Evolutionary conservation across 2,888 invertebrate species (phyloP).

Genomic region (Xanthia icteritia): DNA sequence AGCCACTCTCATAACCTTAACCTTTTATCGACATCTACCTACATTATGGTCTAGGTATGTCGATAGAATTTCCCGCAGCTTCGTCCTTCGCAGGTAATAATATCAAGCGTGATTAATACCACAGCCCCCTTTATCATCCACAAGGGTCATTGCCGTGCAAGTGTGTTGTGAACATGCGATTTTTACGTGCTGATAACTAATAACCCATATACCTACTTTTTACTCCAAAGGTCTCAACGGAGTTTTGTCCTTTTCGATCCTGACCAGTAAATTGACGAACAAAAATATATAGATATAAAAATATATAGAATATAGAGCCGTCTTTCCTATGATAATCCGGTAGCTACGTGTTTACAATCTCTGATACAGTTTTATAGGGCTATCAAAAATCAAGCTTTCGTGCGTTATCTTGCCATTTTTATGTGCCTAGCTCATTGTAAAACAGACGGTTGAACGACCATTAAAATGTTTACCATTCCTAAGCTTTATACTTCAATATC

Average conservation of each 20-base stretch:
- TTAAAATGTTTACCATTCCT: constrained; percentile 36
- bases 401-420: constrained; percentile 61
- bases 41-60: neutral
- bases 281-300: no score
- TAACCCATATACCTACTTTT: neutral
- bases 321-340: constrained; percentile 38
- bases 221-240: neutral
- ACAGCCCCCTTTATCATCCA: neutral
- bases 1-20: neutral
- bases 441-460: constrained; percentile 40
- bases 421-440: constrained; percentile 50
- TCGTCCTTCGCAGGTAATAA: neutral
- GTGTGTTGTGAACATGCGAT: neutral
- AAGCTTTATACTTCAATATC: constrained; percentile 20
- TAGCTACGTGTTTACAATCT: constrained; percentile 57
- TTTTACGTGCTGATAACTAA: neutral
- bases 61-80: neutral
- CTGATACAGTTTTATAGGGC: constrained; percentile 58
- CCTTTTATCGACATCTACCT: neutral
- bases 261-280: constrained; percentile 37
- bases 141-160: neutral
- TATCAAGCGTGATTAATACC: neutral
- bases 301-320: no score
- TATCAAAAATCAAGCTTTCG: constrained; percentile 58
- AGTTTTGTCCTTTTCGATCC: constrained; percentile 6